Percentiles rank a stretch among this genome's conserved stretches.
phyloP scores from a whole-genome alignment of 1,140 invertebrate genomes.

The Dermatophagoides farinae region DNA sequence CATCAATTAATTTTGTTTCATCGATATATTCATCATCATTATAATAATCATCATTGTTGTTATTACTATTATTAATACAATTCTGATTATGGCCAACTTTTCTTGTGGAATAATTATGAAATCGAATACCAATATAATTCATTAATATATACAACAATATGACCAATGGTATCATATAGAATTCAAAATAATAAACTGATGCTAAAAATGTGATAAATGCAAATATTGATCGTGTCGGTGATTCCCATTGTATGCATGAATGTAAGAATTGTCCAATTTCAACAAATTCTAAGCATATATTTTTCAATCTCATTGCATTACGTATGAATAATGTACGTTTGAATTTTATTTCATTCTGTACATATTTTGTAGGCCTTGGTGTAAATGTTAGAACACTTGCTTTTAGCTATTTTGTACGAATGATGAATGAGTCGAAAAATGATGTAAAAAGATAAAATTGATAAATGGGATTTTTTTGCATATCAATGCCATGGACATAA shows the following conservation, averaged over 20 bases:
- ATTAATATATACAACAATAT: constrained; percentile 54
- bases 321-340: constrained; percentile 72
- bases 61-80: not conserved
- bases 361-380: constrained; percentile 84
- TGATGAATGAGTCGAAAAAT: constrained; percentile 18
- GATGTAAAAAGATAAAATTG: not conserved
- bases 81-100: not conserved
- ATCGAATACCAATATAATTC: constrained; percentile 26
- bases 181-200: constrained; percentile 58
- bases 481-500: too few species aligned
- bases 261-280: constrained; percentile 76
- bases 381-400: constrained; percentile 76
- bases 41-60: not conserved
- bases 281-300: constrained; percentile 64
- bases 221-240: constrained; percentile 57
- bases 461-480: too few species aligned
- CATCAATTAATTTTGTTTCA: constrained; percentile 36
- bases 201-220: constrained; percentile 65
- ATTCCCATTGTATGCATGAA: constrained; percentile 95
- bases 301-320: constrained; percentile 79
- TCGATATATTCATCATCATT: constrained; percentile 21
- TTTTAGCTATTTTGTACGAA: too few species aligned
- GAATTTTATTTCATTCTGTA: constrained; percentile 82
- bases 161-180: constrained; percentile 61
- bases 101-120: constrained; percentile 4